Percentiles rank a stretch among this genome's conserved stretches.
Conservation (phyloP, 2,797 vertebrate genomes). For the Pseudocheirus occidentalis region DNA sequence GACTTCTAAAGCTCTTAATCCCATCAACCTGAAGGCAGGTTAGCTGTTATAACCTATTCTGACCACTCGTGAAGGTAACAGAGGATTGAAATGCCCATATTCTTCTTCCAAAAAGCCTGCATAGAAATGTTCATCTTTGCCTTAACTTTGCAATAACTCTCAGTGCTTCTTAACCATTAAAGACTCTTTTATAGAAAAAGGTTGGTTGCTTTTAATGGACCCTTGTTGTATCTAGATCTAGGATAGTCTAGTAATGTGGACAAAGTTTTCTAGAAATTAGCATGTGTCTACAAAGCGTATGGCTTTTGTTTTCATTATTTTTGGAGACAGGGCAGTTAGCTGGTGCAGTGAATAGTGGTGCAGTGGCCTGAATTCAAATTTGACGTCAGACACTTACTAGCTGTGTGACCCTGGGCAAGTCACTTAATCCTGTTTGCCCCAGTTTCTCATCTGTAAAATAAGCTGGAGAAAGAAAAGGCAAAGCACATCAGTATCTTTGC, state of each 20-base stretch:
- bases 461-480: neutral
- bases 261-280: neutral
- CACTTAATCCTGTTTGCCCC: neutral
- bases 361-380: neutral
- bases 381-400: neutral
- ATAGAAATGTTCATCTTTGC: neutral
- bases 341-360: neutral
- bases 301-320: neutral
- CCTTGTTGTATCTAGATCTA: neutral
- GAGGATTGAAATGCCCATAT: neutral
- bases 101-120: neutral
- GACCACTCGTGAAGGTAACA: neutral
- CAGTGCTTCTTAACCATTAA: neutral
- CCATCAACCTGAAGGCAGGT: neutral
- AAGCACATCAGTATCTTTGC: neutral
- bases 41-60: neutral
- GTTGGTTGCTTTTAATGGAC: neutral
- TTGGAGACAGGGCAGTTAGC: neutral
- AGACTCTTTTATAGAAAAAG: neutral
- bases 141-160: neutral
- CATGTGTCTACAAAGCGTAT: neutral
- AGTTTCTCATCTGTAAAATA: neutral
- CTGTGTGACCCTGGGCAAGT: neutral
- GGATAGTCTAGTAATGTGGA: neutral
- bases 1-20: neutral